Evolutionary conservation across 2,113 vertebrate species (phyloP), one percentile per base, ranked within the genome.

Genomic region (Lepus europaeus): DNA sequence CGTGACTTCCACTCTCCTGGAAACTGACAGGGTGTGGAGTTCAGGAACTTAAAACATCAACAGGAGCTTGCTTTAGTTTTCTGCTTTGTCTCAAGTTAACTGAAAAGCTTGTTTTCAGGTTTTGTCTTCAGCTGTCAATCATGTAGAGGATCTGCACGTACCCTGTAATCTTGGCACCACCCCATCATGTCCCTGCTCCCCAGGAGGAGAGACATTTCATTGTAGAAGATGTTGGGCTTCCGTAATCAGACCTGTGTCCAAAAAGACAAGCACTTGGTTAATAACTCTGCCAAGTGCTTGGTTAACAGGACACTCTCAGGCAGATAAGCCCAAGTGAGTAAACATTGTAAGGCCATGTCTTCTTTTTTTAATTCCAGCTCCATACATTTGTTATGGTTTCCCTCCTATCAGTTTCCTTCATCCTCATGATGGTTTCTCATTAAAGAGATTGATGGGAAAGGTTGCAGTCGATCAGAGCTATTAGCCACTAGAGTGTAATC

Each of bases 381-480:
- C 79, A 87, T 74, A 80, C 53, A 87, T 91, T 53, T 90, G 19
- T 72, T 77, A 29, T 31, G 11, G 56, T 79, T 73, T 56, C 64
- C 79, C 85, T 92, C 59, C 77, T 97, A 84, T 92, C 72, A n/a
- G n/a, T 89, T 97, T 90, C 73, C 97, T 87, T 97, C 0, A 0
- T 95, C 96, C 92, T 95, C 39, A 9, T 90, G 61, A 36, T 33
- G 1, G 81, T 87, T 98, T 97, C 70, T 33, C 68, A 73, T 95
- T 96, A 94, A 88, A 89, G 87, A 79, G 76, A 96, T 93, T 92
- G 11, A 3, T 88, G 78, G 82, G 91, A 63, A 85, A 87, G 64
- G 66, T 36, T 95, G 76, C 73, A 96, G 80, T 96, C 59, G 23
- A 76, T 92, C 92, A 70, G 93, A 31, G n/a, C 95, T 95, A 64